Evolutionary conservation across 1,140 invertebrate genomes (phyloP).

Genomic region (Drosophila neocordata): DNA sequence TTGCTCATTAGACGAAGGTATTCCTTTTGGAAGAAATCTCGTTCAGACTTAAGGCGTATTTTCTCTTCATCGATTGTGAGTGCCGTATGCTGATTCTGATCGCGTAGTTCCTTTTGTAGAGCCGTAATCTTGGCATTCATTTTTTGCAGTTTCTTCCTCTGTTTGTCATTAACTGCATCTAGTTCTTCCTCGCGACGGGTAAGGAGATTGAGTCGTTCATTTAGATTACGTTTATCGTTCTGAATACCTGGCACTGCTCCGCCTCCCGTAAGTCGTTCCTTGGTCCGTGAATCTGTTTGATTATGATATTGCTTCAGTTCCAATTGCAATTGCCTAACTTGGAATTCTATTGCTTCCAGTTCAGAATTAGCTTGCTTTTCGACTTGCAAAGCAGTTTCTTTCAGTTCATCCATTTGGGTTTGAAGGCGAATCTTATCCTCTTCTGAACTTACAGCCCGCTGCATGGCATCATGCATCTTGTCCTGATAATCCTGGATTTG

Average conservation of each 20-base stretch:
- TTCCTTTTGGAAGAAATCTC: slow-evolving; percentile 81
- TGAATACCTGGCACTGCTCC: background rate
- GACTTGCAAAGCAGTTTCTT: slow-evolving; percentile 86
- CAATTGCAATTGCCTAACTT: slow-evolving; percentile 46
- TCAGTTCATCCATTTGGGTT: slow-evolving; percentile 86
- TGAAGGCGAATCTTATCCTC: slow-evolving; percentile 86
- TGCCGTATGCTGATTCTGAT: slow-evolving; percentile 25
- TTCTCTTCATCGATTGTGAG: slow-evolving; percentile 69
- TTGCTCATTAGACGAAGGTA: slow-evolving; percentile 70
- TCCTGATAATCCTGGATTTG: slow-evolving; percentile 85
- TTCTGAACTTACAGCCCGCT: slow-evolving; percentile 85
- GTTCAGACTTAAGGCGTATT: slow-evolving; percentile 64
- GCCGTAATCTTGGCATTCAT: slow-evolving; percentile 54
- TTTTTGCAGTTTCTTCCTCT: slow-evolving; percentile 63
- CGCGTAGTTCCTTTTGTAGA: slow-evolving; percentile 53
- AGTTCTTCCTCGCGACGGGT: slow-evolving; percentile 66
- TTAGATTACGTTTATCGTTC: slow-evolving; percentile 58
- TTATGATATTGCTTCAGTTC: slow-evolving; percentile 38
- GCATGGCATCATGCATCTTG: slow-evolving; percentile 88
- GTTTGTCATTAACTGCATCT: slow-evolving; percentile 58
- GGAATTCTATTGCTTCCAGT: slow-evolving; percentile 68
- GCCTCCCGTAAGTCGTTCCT: slow-evolving; percentile 24
- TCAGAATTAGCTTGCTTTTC: slow-evolving; percentile 84
- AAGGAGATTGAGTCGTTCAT: slow-evolving; percentile 63
- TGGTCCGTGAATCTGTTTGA: slow-evolving; percentile 11